These are phyloP conservation scores for Labia minor DNA, from an alignment of 2,888 invertebrate genomes.

Conservation along the genomic window DNA sequence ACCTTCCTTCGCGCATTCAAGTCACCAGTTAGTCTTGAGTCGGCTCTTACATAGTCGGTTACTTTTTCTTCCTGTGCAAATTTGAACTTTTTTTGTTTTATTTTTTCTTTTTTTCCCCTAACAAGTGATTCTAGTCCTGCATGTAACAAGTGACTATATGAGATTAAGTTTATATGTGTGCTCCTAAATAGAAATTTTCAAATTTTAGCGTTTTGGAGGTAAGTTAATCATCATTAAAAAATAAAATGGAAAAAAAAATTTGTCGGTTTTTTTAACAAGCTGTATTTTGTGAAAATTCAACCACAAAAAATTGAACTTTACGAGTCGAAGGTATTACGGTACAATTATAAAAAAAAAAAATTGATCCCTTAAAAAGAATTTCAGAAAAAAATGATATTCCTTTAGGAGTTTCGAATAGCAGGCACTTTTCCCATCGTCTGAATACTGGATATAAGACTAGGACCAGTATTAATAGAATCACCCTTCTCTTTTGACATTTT, in stretches of 20 bases:
- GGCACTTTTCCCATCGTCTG: not conserved
- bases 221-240: not conserved
- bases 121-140: too few species aligned
- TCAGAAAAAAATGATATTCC: too few species aligned
- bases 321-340: too few species aligned
- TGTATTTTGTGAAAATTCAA: too few species aligned
- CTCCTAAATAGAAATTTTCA: not conserved
- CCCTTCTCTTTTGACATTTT: not conserved
- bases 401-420: too few species aligned
- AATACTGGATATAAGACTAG: not conserved
- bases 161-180: not conserved
- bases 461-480: not conserved
- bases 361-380: too few species aligned
- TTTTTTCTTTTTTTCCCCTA: not conserved
- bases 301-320: too few species aligned
- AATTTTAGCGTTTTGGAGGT: not conserved
- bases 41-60: not conserved
- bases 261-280: too few species aligned
- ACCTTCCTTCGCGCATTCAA: not conserved
- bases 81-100: not conserved
- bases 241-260: too few species aligned
- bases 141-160: not conserved
- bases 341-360: too few species aligned
- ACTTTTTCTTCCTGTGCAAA: not conserved
- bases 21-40: not conserved